These are phyloP conservation scores for Propithecus perrieri DNA, from an alignment of 2,797 vertebrate species.

Conservation along the genomic window DNA sequence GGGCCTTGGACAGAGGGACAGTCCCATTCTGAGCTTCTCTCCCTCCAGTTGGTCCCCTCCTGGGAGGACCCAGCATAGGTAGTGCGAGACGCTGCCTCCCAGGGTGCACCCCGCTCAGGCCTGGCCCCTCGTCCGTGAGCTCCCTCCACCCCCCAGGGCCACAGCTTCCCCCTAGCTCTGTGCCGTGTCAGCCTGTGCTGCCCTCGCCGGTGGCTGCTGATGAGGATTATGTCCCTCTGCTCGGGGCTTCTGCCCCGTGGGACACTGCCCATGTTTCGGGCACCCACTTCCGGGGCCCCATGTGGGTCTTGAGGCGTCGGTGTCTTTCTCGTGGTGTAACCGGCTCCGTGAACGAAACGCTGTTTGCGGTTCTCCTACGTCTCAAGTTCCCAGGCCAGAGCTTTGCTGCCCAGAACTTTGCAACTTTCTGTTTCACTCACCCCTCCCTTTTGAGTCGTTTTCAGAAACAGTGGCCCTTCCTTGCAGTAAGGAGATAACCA, in stretches of 20 bases:
- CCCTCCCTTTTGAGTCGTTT: no score
- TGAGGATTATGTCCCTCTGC: not conserved
- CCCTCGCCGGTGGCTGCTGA: no score
- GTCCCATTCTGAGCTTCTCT: not conserved
- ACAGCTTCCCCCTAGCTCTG: not conserved
- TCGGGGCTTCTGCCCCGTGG: not conserved
- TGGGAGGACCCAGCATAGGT: not conserved
- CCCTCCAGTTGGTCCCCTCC: not conserved
- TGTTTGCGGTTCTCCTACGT: not conserved
- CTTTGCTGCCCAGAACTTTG: no score
- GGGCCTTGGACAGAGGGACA: not conserved
- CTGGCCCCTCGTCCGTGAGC: not conserved
- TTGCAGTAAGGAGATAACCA: no score
- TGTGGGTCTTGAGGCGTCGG: not conserved
- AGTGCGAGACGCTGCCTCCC: not conserved
- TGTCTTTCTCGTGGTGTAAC: not conserved
- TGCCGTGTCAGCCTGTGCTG: rapidly evolving
- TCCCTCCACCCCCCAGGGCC: not conserved
- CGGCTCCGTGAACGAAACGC: not conserved
- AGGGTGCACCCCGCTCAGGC: not conserved
- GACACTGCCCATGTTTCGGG: not conserved
- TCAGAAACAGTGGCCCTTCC: no score
- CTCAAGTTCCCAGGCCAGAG: not conserved
- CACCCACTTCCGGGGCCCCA: not conserved
- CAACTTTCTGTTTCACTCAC: no score